Evolutionary conservation across 2,888 invertebrate genomes (phyloP).

Genomic region (Harpalus rubripes): DNA sequence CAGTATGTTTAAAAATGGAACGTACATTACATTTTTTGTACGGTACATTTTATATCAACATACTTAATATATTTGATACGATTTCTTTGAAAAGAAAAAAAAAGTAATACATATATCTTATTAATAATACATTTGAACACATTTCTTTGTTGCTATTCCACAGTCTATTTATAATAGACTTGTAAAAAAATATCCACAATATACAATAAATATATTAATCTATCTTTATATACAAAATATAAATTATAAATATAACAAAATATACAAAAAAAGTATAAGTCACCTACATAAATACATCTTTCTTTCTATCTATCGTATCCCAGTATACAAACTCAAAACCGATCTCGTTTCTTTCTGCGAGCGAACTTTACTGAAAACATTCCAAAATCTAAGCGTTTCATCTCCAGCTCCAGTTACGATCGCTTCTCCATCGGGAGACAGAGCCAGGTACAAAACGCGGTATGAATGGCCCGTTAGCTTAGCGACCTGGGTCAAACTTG

Average conservation of each 20-base stretch:
- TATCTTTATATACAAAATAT: slow-evolving; percentile 54
- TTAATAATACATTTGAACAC: slow-evolving; percentile 18
- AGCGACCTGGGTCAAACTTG: slow-evolving; percentile 96
- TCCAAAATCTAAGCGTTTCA: slow-evolving; percentile 99
- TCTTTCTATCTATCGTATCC: slow-evolving; percentile 82
- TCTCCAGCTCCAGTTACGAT: slow-evolving; percentile 99
- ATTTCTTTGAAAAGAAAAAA: neutral
- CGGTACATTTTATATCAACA: neutral
- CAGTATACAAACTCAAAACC: slow-evolving; percentile 94
- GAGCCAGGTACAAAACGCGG: slow-evolving; percentile 95
- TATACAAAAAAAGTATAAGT: slow-evolving; percentile 14
- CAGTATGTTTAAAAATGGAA: neutral
- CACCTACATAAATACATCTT: neutral
- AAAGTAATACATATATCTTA: neutral
- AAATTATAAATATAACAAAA: slow-evolving; percentile 46
- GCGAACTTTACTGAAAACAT: slow-evolving; percentile 98
- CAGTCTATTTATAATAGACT: slow-evolving; percentile 49
- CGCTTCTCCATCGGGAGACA: slow-evolving; percentile 98
- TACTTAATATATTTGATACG: neutral
- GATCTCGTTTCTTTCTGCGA: slow-evolving; percentile 97
- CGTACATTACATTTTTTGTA: neutral
- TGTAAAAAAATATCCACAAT: slow-evolving; percentile 50
- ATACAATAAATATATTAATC: slow-evolving; percentile 61
- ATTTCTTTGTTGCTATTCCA: slow-evolving; percentile 19
- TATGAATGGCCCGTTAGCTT: slow-evolving; percentile 98